Percentiles rank a stretch among this genome's conserved stretches.
Conservation (phyloP, 2,888 invertebrate genomes). For the Pegoplata infirma region DNA sequence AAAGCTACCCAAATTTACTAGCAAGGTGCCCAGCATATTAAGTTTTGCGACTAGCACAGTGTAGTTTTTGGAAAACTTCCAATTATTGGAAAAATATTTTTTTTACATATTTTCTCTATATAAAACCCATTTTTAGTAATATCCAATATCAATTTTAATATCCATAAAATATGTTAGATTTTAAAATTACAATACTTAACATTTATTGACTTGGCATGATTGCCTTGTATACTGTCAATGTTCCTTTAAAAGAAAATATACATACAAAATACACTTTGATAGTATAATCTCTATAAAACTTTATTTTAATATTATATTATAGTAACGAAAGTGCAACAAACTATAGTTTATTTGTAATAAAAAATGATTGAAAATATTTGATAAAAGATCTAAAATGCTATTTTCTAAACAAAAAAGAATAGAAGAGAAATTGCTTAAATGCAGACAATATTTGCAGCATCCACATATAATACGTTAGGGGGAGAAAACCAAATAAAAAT, state of each 20-base stretch:
- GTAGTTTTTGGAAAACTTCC: too few species aligned
- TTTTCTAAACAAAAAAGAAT: neutral
- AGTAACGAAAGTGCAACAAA: neutral
- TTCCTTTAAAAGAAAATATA: neutral
- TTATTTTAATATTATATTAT: neutral
- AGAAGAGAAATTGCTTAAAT: neutral
- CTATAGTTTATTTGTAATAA: neutral
- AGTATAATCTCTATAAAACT: neutral
- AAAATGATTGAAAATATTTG: neutral
- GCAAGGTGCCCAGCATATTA: too few species aligned
- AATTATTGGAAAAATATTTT: too few species aligned
- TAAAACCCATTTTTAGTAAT: too few species aligned
- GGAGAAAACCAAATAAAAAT: neutral
- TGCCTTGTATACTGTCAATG: too few species aligned
- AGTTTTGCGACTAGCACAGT: too few species aligned
- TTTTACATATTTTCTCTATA: too few species aligned
- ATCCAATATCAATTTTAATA: too few species aligned
- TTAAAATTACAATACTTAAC: too few species aligned
- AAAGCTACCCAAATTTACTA: too few species aligned
- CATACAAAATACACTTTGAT: neutral
- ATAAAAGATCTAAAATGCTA: neutral
- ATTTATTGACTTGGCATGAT: too few species aligned
- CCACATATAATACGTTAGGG: neutral
- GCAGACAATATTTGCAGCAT: neutral
- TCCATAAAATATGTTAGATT: too few species aligned